phyloP scores from a whole-genome alignment of 64 coral and sea anemone genomes.

The Porites australiensis region DNA sequence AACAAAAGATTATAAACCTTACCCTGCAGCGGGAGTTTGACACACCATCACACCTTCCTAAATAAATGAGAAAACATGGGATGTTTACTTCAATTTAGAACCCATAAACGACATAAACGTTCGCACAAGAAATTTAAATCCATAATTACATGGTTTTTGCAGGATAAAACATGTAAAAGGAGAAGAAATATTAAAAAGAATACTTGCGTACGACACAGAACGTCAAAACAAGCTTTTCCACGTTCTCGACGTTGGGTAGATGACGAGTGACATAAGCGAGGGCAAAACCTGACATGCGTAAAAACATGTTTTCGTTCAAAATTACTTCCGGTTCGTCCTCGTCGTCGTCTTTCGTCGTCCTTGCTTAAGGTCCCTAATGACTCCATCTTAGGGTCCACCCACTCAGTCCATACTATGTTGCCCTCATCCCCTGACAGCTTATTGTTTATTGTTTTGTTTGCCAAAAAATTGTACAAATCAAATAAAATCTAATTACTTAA shows the following conservation, averaged over 20 bases:
- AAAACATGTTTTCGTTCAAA: background rate
- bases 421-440: too few species aligned
- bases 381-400: too few species aligned
- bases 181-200: background rate
- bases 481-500: too few species aligned
- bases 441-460: too few species aligned
- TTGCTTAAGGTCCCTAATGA: background rate
- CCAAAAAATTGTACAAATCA: too few species aligned
- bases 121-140: background rate
- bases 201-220: background rate
- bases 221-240: background rate
- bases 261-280: background rate
- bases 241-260: background rate
- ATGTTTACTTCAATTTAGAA: background rate
- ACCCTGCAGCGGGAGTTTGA: conserved; percentile 17
- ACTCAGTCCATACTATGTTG: too few species aligned
- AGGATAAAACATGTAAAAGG: background rate
- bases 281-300: background rate
- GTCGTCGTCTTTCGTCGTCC: background rate
- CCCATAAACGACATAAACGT: background rate
- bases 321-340: background rate
- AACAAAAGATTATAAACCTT: background rate
- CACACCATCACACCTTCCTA: background rate
- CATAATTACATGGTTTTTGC: background rate
- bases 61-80: background rate